phyloP scores from a whole-genome alignment of 2,888 invertebrate genomes.

The Brenthis daphne region DNA sequence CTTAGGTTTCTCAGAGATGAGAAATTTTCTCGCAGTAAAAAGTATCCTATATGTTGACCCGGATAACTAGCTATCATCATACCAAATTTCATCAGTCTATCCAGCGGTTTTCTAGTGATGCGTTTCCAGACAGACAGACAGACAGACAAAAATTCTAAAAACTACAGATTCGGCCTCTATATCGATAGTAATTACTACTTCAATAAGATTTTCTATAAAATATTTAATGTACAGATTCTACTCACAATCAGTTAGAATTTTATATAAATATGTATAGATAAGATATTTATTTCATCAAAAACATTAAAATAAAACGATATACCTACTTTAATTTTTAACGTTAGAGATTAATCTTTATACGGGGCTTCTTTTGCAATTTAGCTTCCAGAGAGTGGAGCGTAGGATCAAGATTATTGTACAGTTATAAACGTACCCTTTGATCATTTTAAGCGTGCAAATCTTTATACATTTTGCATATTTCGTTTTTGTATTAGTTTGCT shows the following conservation, averaged over 20 bases:
- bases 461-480: conserved; percentile 8
- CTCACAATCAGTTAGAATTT: too few species aligned
- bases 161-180: not conserved
- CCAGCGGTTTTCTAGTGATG: too few species aligned
- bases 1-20: too few species aligned
- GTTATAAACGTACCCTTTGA: conserved; percentile 8
- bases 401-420: conserved; percentile 21
- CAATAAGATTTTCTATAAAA: too few species aligned
- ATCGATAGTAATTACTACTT: too few species aligned
- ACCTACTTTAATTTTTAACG: conserved; percentile 1
- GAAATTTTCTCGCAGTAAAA: too few species aligned
- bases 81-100: too few species aligned
- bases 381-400: not conserved
- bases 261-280: not conserved
- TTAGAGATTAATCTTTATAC: not conserved
- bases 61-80: too few species aligned
- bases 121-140: too few species aligned
- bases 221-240: too few species aligned
- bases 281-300: not conserved
- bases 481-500: not conserved
- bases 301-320: not conserved
- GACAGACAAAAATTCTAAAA: not conserved
- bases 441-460: conserved; percentile 16
- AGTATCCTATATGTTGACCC: too few species aligned
- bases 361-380: conserved; percentile 8